A percentile compares a stretch with the other conserved stretches of the same genome.
Conservation (phyloP, 2,888 invertebrate species). For the Chalcosyrphus nemorum region DNA sequence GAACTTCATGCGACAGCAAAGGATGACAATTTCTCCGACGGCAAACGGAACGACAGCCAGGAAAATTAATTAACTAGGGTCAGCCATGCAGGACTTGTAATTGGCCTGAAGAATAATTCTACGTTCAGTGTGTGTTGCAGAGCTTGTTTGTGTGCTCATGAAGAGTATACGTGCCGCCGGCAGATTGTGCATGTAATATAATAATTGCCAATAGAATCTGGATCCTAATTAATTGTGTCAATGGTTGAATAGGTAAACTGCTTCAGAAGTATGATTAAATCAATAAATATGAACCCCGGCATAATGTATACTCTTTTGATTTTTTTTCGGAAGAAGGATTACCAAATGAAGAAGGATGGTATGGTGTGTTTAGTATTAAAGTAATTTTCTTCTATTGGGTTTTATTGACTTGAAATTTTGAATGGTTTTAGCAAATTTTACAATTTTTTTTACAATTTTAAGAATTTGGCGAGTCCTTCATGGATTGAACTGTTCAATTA, state of each 20-base stretch:
- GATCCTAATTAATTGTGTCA: slow-evolving; percentile 70
- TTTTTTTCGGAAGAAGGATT: background rate
- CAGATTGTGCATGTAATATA: slow-evolving; percentile 72
- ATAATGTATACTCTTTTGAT: background rate
- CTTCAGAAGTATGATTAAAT: slow-evolving; percentile 68
- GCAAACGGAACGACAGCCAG: slow-evolving; percentile 45
- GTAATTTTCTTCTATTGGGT: no score
- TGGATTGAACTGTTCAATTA: no score
- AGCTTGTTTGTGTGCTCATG: slow-evolving; percentile 7
- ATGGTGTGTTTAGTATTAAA: no score
- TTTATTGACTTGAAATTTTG: no score
- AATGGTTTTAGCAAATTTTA: no score
- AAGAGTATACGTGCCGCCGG: slow-evolving; percentile 49
- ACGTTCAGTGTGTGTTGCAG: slow-evolving; percentile 54
- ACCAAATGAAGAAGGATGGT: background rate
- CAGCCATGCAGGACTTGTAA: slow-evolving; percentile 69
- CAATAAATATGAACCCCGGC: slow-evolving; percentile 56
- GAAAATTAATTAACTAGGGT: slow-evolving; percentile 72
- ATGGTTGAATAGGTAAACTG: slow-evolving; percentile 63
- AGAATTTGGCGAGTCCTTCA: no score
- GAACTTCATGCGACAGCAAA: slow-evolving; percentile 26
- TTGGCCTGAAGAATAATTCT: slow-evolving; percentile 69
- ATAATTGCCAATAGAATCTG: slow-evolving; percentile 71
- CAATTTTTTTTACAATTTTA: no score
- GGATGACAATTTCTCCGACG: slow-evolving; percentile 48